A percentile compares a stretch with the other conserved stretches of the same genome.
Evolutionary conservation across 1,140 invertebrate species (phyloP).

Genomic region (Andricus grossulariae): DNA sequence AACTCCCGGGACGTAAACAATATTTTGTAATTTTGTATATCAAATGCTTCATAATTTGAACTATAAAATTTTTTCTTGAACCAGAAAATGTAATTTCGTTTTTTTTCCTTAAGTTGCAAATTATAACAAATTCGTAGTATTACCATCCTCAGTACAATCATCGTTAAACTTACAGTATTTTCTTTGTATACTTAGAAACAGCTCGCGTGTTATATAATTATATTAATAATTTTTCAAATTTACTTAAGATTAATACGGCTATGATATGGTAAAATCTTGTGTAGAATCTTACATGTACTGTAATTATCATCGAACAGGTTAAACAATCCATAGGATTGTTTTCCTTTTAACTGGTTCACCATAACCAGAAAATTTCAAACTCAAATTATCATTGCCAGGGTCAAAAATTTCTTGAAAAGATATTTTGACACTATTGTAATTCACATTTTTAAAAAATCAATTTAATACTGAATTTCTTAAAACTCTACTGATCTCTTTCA

Average conservation of each 20-base stretch:
- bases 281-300: conserved; percentile 11
- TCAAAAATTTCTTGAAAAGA: no score
- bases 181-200: not conserved
- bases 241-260: not conserved
- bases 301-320: not conserved
- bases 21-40: not conserved
- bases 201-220: conserved; percentile 20
- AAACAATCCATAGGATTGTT: not conserved
- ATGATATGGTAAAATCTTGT: conserved; percentile 2
- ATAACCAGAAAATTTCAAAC: no score
- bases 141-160: conserved; percentile 51
- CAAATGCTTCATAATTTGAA: not conserved
- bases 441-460: no score
- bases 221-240: not conserved
- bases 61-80: not conserved
- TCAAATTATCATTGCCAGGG: no score
- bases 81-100: conserved; percentile 35
- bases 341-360: not conserved
- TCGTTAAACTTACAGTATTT: conserved; percentile 24
- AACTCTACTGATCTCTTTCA: no score
- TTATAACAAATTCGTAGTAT: conserved; percentile 45
- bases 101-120: conserved; percentile 39
- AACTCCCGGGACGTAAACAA: no score
- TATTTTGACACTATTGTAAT: no score
- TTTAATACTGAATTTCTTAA: no score